Percentiles rank a stretch among this genome's conserved stretches.
Conservation (phyloP, 2,113 vertebrate genomes). For the Gnathonemus echidnorhynchus region DNA sequence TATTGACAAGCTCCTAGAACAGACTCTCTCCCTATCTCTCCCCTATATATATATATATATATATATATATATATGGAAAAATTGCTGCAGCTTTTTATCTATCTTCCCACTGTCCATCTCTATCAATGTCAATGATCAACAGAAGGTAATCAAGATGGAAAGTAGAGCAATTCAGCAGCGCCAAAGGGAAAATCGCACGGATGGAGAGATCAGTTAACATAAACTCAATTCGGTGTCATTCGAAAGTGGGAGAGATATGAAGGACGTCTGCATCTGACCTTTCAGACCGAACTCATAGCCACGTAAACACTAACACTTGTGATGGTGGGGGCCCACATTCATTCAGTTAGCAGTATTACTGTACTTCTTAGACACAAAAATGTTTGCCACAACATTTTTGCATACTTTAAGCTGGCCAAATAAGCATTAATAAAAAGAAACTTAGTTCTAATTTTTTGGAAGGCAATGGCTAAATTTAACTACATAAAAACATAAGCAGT, state of each 20-base stretch:
- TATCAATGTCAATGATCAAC: conserved; percentile 28
- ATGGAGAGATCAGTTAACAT: conserved; percentile 12
- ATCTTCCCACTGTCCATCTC: conserved; percentile 6
- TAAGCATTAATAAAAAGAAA: not conserved
- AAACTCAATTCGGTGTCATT: conserved; percentile 36
- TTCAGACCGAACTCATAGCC: conserved; percentile 31
- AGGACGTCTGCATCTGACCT: conserved; percentile 37
- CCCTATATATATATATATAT: not conserved
- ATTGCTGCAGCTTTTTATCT: not conserved
- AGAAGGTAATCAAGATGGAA: conserved; percentile 33
- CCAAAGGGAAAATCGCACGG: conserved; percentile 48
- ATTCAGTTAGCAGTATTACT: not conserved
- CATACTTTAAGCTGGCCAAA: not conserved
- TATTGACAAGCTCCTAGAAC: not conserved
- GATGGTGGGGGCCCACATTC: not conserved
- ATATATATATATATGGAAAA: not conserved
- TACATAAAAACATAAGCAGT: not conserved
- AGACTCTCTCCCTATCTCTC: not conserved
- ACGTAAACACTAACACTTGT: conserved; percentile 26
- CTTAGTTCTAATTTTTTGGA: not conserved
- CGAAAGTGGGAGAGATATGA: conserved; percentile 36
- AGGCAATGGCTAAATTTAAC: not conserved
- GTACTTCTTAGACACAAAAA: not conserved
- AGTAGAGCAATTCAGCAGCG: conserved; percentile 34
- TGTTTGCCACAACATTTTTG: not conserved